Base-by-base conservation (phyloP, 2,113 vertebrate species). In the Pelvicachromis taeniatus region DNA sequence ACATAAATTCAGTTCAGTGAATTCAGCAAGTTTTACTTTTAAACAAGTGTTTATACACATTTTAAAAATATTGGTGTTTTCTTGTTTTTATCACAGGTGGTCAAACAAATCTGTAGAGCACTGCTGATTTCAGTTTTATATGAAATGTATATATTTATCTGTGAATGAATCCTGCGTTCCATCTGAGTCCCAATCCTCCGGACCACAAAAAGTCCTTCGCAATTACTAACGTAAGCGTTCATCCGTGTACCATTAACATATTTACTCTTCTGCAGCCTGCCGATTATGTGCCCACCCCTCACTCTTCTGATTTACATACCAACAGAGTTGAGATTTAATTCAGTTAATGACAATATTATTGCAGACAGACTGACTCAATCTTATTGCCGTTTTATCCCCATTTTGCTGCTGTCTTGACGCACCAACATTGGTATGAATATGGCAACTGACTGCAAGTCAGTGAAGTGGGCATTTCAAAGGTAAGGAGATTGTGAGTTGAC, bases 201-300 rank as follows among this genome's bases (percentile, higher is more conserved):
- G 17, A 4, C 58, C 58, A 63, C 59, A 63, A 35, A 63, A 1
- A 63, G 16, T 63, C 59, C 31, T 11, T 33, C 35, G 17, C 59
- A 63, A 35, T 63, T n/a, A 19, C 59, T 35, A 63, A 63, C 31
- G n/a, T 35, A 35, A n/a, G 17, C n/a, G 59, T 63, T 63, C 59
- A 35, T 0, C 9, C 33, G 17, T 35, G 14, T 35, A 63, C 35
- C 59, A 0, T 35, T n/a, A 9, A 63, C 31, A 63, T 35, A 12
- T n/a, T 61, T 33, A 61, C 35, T 61, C 2, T 35, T 0, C 58
- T 61, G 29, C 29, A 33, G 58, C 58, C 16, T 59, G 26, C 56
- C 31, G 14, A 59, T 14, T 31, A 14, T 1, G 29, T 31, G 59
- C 9, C n/a, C 59, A 35, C 31, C 31, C 31, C 33, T 63, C 31